Base-by-base conservation (phyloP, 2,888 invertebrate species). In the Cartodere bifasciata region DNA sequence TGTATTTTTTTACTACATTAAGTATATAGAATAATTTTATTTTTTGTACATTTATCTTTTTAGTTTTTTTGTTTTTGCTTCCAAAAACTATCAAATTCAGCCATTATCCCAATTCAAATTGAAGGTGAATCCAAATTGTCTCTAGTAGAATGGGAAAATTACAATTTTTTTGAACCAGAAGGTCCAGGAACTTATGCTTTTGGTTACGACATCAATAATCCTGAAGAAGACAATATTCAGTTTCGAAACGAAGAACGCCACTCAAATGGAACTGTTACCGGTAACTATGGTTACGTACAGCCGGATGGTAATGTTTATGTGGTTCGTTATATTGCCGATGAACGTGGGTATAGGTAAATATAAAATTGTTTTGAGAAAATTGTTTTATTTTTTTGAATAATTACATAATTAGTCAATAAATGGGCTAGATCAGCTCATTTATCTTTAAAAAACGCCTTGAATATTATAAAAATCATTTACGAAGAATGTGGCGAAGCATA, bases 261-360 rank as follows among this genome's bases (percentile, higher is more conserved):
- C 38, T 55, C 68, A 1, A 80, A 83, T 52, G 82, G 82, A 12
- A 77, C 79, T 3, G 72, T 81, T 0, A 62, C 65, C 1, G 84
- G 84, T 3, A 73, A 72, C 41, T 83, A 79, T 49, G 83, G 83
- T 1, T 75, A 73, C 47, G 53, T 78, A 2, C 70, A 75, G 32
- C 67, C 76, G 0, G 66, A 70, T 43, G 79, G 79, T 2, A 64
- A 56, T 27, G 60, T 74, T 1, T 67, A 68, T 32, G 58, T 71
- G 5, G 75, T 71, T 17, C 62, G 64, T 43, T 83, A 79, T 45
- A 51, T 71, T 2, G 75, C 80, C 2, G 80, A 81, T 53, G 55
- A 65, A 7, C 55, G 52, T 3, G 82, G 82, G 14, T 82, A 75
- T 50, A 72, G 76, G 76, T 75, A 52, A 55, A 50, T 43, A 22